Base-by-base conservation (phyloP, 2,888 invertebrate genomes). In the Trissolcus brochymenae region DNA sequence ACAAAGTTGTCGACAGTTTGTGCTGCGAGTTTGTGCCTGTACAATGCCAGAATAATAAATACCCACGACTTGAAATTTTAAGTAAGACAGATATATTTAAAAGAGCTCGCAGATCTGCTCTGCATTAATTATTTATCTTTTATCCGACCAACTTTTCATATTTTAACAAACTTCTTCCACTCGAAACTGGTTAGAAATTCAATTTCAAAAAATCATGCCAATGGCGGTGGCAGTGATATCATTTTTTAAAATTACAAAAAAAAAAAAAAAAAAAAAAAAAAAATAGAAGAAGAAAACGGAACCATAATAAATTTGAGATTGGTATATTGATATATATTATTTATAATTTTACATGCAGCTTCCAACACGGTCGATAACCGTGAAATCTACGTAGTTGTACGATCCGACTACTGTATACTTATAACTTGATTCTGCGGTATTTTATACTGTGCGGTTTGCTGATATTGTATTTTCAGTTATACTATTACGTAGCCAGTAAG, bases 381-480 rank as follows among this genome's bases (percentile, higher is more conserved):
- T 13, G 25, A 57, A 57, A 66, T 57, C 57, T 57, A 66, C 51
- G 40, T 19, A n/a, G 53, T 7, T 40, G 21, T 29, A 19, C 17
- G 46, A 4, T 16, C 55, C 49, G 65, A n/a, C 14, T 35, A 17
- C 49, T 7, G 40, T 50, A n/a, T n/a, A 49, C 49, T 49, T 7
- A 9, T 35, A 35, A 66, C 57, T 66, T 66, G 51, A 51, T 66
- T 49, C 57, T 46, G 51, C 51, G 57, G 57, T 66, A 66, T 66
- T 66, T 66, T 57, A 57, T 66, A 57, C 57, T 14, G 35, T 11
- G 50, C 41, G 43, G 57, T 66, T 57, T 57, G 56, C 66, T 50
- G 56, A 50, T 66, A 66, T 50, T 66, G 66, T 66, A 66, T 35
- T 66, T 66, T 66, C 66, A 56, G 66, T 66, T 66, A 57, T 51